Percentiles rank a stretch among this genome's conserved stretches.
Evolutionary conservation across 2,113 vertebrate species (phyloP).

Genomic region (Melanocharis versteri): DNA sequence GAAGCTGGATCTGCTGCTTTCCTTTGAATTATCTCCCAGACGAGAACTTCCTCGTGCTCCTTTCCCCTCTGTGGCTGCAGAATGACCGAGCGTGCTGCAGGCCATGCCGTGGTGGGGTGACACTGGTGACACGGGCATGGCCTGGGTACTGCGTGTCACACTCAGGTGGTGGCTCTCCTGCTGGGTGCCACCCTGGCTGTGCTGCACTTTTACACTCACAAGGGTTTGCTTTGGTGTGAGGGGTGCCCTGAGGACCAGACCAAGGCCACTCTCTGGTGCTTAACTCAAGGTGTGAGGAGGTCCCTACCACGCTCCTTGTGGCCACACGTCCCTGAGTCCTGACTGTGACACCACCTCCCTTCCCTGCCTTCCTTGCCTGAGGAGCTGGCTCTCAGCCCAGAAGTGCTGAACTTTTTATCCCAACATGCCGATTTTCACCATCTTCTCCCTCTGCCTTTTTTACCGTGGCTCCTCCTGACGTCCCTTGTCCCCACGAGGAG

Average conservation of each 20-base stretch:
- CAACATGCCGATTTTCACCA: background rate
- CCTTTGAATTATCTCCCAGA: background rate
- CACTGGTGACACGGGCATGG: accelerated
- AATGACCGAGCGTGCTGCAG: accelerated
- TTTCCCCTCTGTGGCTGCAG: background rate
- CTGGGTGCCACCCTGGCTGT: accelerated
- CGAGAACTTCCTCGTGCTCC: background rate
- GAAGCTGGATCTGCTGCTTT: background rate
- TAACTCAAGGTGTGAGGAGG: background rate
- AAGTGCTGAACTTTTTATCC: background rate
- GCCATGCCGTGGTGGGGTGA: accelerated
- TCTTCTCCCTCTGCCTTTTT: background rate
- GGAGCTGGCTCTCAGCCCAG: background rate
- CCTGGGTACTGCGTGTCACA: accelerated
- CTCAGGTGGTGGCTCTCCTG: accelerated
- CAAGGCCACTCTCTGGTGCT: background rate
- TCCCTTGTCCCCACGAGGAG: accelerated
- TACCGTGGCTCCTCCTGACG: background rate
- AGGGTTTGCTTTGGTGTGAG: background rate
- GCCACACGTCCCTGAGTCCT: accelerated
- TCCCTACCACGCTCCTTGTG: accelerated
- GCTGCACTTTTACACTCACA: background rate
- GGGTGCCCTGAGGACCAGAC: background rate
- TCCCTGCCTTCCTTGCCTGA: background rate
- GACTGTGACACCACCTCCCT: background rate